These are phyloP conservation scores for Hyaena hyaena DNA, from an alignment of 2,113 vertebrate species.

Conservation along the genomic window DNA sequence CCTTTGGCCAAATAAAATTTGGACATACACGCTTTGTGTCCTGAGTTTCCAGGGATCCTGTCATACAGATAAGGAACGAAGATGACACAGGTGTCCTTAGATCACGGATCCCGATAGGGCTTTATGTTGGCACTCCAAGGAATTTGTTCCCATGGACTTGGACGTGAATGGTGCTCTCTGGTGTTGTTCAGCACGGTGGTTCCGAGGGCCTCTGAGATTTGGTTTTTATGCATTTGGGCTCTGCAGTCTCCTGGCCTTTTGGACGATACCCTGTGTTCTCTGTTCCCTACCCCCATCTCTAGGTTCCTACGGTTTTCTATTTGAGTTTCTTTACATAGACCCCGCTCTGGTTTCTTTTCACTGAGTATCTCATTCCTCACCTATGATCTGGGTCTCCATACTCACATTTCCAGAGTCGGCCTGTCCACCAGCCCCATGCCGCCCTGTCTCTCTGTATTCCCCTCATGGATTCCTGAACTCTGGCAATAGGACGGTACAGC, in stretches of 20 bases:
- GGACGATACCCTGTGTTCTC: not conserved
- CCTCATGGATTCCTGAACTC: slow-evolving; percentile 41
- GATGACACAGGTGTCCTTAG: not conserved
- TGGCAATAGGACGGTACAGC: not conserved
- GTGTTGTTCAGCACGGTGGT: not conserved
- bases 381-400: not conserved
- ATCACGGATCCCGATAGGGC: not conserved
- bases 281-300: not conserved
- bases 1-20: not conserved
- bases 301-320: not conserved
- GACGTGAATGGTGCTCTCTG: not conserved
- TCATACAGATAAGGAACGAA: not conserved
- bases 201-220: not conserved
- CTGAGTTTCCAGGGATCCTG: not conserved
- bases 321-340: not conserved
- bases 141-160: not conserved
- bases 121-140: not conserved
- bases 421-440: not conserved
- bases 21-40: not conserved
- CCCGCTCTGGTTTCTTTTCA: not conserved
- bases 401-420: not conserved
- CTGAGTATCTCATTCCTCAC: not conserved
- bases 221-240: not conserved
- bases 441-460: not conserved
- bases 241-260: not conserved